Conservation (phyloP, 2,888 invertebrate species). For the Epistrophe eligans region DNA sequence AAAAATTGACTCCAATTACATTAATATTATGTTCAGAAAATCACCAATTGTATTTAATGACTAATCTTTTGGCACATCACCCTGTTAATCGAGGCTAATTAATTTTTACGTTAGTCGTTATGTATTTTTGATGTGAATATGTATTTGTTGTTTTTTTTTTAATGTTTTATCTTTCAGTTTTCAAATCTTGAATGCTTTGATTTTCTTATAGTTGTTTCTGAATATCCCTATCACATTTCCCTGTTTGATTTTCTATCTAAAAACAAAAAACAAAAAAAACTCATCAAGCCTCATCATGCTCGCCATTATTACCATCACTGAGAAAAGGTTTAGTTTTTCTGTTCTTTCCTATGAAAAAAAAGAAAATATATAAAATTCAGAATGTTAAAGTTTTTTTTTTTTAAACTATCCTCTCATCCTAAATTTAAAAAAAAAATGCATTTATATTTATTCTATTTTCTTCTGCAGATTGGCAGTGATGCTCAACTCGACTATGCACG, state of each 20-base stretch:
- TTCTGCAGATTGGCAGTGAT: constrained; percentile 81
- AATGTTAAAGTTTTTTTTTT: constrained; percentile 21
- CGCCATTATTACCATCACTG: constrained; percentile 44
- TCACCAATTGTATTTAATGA: neutral
- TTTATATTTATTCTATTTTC: constrained; percentile 19
- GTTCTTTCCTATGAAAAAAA: constrained; percentile 2
- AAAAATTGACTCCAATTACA: too few species aligned
- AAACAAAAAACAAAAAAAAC: neutral
- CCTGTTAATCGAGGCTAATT: neutral
- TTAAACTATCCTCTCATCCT: constrained; percentile 11
- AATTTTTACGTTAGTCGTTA: neutral
- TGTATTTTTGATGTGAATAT: neutral
- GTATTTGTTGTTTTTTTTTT: neutral
- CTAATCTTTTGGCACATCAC: neutral
- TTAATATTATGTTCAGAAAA: too few species aligned
- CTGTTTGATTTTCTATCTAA: constrained; percentile 8
- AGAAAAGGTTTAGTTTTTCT: constrained; percentile 53
- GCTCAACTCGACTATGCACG: constrained; percentile 83
- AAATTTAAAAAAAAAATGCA: neutral
- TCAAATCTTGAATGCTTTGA: constrained; percentile 16
- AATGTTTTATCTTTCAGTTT: neutral
- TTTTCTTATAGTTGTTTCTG: constrained; percentile 9
- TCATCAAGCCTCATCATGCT: constrained; percentile 61
- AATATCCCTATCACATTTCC: neutral
- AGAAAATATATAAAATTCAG: neutral